Percentiles rank a stretch among this genome's conserved stretches.
Evolutionary conservation across 2,113 vertebrate genomes (phyloP).

Genomic region (Nesoenas mayeri): DNA sequence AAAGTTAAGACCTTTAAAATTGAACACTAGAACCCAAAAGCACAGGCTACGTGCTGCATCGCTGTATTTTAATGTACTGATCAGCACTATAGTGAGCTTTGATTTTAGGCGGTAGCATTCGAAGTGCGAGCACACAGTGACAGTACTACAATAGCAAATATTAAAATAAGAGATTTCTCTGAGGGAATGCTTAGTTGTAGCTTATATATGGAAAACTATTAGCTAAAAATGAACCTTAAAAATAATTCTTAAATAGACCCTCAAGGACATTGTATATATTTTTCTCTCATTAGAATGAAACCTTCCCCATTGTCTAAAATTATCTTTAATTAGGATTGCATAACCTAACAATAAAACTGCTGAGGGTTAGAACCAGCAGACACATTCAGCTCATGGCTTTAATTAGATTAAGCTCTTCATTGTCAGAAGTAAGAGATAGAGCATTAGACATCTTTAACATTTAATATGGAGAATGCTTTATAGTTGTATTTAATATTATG

Average conservation of each 20-base stretch:
- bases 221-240: slow-evolving; percentile 30
- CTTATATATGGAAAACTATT: neutral
- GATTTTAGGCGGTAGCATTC: neutral
- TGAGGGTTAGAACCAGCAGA: slow-evolving; percentile 50
- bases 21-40: neutral
- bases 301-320: slow-evolving; percentile 50
- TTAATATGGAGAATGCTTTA: slow-evolving; percentile 54
- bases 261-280: neutral
- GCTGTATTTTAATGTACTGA: neutral
- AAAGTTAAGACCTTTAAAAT: neutral
- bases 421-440: slow-evolving; percentile 50
- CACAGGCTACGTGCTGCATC: neutral
- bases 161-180: neutral
- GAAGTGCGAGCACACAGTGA: neutral
- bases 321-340: slow-evolving; percentile 68
- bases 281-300: slow-evolving; percentile 34
- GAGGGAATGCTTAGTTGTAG: neutral
- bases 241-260: slow-evolving; percentile 16
- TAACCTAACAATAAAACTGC: slow-evolving; percentile 62
- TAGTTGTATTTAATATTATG: slow-evolving; percentile 43
- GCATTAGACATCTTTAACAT: slow-evolving; percentile 44
- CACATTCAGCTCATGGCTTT: slow-evolving; percentile 32
- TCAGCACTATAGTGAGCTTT: neutral
- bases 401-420: slow-evolving; percentile 65
- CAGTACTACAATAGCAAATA: neutral